phyloP scores from a whole-genome alignment of 2,113 vertebrate species.

The Phalacrocorax pelagicus region DNA sequence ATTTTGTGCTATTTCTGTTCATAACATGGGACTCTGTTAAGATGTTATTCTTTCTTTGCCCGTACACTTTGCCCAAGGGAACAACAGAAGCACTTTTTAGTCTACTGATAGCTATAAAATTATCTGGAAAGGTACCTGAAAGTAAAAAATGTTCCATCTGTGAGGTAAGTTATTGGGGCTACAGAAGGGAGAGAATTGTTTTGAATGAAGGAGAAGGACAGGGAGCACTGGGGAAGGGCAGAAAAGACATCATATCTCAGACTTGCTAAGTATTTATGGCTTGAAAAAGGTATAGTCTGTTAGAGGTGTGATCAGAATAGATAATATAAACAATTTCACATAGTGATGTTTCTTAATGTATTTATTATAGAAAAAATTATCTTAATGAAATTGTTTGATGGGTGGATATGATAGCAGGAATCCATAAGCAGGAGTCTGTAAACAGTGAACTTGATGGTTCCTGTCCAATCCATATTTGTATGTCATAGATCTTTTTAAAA shows the following conservation, averaged over 20 bases:
- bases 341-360: neutral
- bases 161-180: neutral
- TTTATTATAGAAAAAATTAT: neutral
- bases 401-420: neutral
- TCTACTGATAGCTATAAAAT: neutral
- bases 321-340: neutral
- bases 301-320: neutral
- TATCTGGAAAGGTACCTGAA: neutral
- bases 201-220: neutral
- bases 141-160: neutral
- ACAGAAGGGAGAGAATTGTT: neutral
- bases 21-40: too few species aligned
- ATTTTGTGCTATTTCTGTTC: too few species aligned
- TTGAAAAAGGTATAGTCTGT: neutral
- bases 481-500: neutral
- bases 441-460: neutral
- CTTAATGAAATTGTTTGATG: neutral
- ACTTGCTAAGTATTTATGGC: neutral
- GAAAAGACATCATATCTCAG: neutral
- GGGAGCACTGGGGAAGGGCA: neutral
- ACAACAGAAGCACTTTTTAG: neutral
- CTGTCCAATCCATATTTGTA: neutral
- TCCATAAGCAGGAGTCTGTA: neutral
- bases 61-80: neutral
- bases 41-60: too few species aligned